Conservation (phyloP, 2,888 invertebrate genomes). For the Cephus sareptanus region DNA sequence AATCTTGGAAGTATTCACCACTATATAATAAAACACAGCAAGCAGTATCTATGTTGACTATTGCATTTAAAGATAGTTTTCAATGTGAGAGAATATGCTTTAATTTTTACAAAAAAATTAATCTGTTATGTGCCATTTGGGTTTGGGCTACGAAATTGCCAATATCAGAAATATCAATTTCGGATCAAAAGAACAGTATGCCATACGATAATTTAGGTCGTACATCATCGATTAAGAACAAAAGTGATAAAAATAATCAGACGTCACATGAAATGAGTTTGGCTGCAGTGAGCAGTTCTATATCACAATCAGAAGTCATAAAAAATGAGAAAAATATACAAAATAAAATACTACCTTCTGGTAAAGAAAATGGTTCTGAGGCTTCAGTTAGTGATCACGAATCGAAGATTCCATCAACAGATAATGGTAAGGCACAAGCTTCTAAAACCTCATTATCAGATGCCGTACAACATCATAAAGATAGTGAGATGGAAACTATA, state of each 20-base stretch:
- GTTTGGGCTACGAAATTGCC: background rate
- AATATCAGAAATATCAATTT: background rate
- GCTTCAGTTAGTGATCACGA: fast-evolving
- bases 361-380: background rate
- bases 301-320: too few species aligned
- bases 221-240: too few species aligned
- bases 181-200: too few species aligned
- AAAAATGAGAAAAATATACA: background rate
- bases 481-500: background rate
- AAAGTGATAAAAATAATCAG: background rate
- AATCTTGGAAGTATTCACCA: constrained; percentile 4
- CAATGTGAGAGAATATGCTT: constrained; percentile 31
- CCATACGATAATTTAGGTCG: too few species aligned
- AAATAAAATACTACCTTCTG: background rate
- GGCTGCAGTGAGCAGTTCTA: background rate
- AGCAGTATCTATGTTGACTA: constrained; percentile 6
- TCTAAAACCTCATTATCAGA: too few species aligned
- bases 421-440: background rate
- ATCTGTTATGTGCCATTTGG: constrained; percentile 33
- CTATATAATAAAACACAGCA: constrained; percentile 16
- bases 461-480: too few species aligned
- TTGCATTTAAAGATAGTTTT: background rate
- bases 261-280: too few species aligned
- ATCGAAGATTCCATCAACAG: background rate
- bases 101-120: background rate